A percentile compares a stretch with the other conserved stretches of the same genome.
Conservation (phyloP, 2,113 vertebrate genomes). For the Corapipo altera region DNA sequence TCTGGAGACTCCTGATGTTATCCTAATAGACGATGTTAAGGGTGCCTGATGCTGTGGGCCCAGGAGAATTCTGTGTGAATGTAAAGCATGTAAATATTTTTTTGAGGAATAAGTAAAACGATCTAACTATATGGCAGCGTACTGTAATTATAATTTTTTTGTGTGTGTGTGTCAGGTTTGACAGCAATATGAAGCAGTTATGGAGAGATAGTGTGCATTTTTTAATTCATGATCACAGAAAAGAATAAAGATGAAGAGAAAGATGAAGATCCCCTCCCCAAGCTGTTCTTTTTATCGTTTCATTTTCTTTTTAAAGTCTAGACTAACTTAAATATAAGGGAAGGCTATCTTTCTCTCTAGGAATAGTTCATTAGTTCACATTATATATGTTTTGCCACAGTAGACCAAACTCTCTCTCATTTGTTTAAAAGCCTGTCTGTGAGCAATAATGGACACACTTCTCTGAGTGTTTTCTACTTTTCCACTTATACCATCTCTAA, state of each 20-base stretch:
- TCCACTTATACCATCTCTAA: neutral
- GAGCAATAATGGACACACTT: neutral
- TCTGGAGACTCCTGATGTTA: neutral
- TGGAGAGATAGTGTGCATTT: neutral
- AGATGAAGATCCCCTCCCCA: neutral
- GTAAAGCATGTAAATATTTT: neutral
- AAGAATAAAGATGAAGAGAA: neutral
- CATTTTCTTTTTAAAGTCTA: neutral
- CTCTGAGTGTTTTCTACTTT: slow-evolving; percentile 4
- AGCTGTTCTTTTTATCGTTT: neutral
- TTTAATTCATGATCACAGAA: neutral
- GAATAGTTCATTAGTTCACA: neutral
- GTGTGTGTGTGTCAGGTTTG: neutral
- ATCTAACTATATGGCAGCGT: neutral
- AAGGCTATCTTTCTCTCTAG: neutral
- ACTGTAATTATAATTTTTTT: neutral
- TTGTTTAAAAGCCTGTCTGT: slow-evolving; percentile 32
- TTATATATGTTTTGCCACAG: neutral
- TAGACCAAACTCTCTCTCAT: neutral
- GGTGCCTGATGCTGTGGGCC: neutral
- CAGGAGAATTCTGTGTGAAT: neutral
- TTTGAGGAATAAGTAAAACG: neutral
- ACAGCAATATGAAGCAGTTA: neutral
- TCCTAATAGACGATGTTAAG: neutral
- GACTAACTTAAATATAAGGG: neutral